Conservation (phyloP, 2,113 vertebrate species). For the Ancistrus triradiatus region DNA sequence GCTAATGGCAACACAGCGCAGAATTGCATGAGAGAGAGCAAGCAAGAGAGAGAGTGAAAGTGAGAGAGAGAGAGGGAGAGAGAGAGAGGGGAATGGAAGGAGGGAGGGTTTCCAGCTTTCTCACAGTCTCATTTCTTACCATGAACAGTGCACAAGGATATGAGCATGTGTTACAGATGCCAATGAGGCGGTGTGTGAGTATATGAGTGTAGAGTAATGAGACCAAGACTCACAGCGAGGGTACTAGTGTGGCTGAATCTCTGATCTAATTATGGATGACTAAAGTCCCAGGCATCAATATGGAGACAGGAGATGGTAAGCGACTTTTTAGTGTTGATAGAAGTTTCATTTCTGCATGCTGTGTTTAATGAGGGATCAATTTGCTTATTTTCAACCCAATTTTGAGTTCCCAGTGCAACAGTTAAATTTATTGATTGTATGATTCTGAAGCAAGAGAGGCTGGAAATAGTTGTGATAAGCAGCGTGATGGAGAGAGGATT, state of each 20-base stretch:
- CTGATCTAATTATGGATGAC: constrained; percentile 26
- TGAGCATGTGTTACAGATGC: constrained; percentile 23
- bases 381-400: background rate
- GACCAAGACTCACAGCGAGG: constrained; percentile 16
- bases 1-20: constrained; percentile 54
- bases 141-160: constrained; percentile 23
- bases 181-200: constrained; percentile 27
- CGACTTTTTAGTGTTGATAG: background rate
- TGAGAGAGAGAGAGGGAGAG: constrained; percentile 29
- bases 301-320: constrained; percentile 51
- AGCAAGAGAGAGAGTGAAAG: constrained; percentile 32
- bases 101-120: constrained; percentile 37
- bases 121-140: constrained; percentile 32
- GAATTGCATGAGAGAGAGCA: constrained; percentile 45
- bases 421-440: constrained; percentile 7
- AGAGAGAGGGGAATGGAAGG: constrained; percentile 20
- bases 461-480: background rate
- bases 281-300: constrained; percentile 29
- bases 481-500: background rate
- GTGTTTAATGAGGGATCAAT: background rate
- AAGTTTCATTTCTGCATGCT: background rate
- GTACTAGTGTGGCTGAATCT: constrained; percentile 13
- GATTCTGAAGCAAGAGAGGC: background rate
- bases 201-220: constrained; percentile 18
- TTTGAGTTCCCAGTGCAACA: background rate